Conservation (phyloP, 1,140 invertebrate species). For the Diabrotica undecimpunctata region DNA sequence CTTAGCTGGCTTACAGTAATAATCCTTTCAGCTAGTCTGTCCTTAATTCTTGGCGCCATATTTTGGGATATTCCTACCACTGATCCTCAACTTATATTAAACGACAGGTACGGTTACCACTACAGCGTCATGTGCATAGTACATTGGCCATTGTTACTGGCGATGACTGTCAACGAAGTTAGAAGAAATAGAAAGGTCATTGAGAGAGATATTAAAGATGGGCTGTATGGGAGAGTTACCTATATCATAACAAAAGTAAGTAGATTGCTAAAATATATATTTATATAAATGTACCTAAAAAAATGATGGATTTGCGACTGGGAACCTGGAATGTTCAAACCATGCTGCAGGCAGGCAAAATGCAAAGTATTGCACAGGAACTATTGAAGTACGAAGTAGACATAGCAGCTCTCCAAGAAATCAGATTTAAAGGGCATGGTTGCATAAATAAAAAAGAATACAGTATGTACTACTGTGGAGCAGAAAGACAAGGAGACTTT, state of each 20-base stretch:
- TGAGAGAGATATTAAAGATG: conserved; percentile 73
- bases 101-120: conserved; percentile 75
- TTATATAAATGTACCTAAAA: too few relatives aligned
- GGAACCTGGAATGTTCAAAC: too few relatives aligned
- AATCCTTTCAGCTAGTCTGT: conserved; percentile 73
- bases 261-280: too few relatives aligned
- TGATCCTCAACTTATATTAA: conserved; percentile 65
- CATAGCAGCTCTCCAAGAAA: too few relatives aligned
- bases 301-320: too few relatives aligned
- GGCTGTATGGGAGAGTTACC: conserved; percentile 72
- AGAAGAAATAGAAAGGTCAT: conserved; percentile 65
- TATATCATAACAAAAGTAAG: conserved; percentile 76
- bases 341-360: too few relatives aligned
- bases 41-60: conserved; percentile 78
- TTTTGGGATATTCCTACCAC: conserved; percentile 84
- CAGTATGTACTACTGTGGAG: too few relatives aligned
- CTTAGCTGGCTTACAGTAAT: conserved; percentile 73
- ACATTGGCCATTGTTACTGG: conserved; percentile 72
- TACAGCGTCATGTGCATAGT: conserved; percentile 75
- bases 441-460: too few relatives aligned
- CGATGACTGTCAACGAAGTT: conserved; percentile 65
- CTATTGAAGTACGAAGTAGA: too few relatives aligned
- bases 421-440: too few relatives aligned
- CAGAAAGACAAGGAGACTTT: too few relatives aligned
- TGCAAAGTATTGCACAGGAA: too few relatives aligned